Percentiles rank a stretch among this genome's conserved stretches.
phyloP scores from a whole-genome alignment of 2,113 vertebrate species.

The Siphamia tubifer region DNA sequence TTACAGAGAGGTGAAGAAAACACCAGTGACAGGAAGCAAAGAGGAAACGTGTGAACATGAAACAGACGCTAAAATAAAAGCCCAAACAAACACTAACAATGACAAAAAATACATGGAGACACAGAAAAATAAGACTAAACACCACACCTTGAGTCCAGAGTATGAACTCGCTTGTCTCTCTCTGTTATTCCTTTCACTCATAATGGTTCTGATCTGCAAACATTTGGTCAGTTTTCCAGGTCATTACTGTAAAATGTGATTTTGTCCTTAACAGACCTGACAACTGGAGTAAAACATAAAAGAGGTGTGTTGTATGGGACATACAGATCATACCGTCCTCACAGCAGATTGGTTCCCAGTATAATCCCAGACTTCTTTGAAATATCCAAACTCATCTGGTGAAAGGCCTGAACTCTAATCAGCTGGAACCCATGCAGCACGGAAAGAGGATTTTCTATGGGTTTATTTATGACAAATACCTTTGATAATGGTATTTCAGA shows the following conservation, averaged over 20 bases:
- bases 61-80: too few relatives aligned
- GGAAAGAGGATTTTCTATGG: conserved; percentile 27
- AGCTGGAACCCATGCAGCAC: not conserved
- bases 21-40: too few relatives aligned
- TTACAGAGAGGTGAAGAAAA: too few relatives aligned
- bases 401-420: conserved; percentile 10
- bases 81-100: too few relatives aligned
- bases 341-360: conserved; percentile 24
- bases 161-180: too few relatives aligned
- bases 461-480: conserved; percentile 19
- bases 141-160: too few relatives aligned
- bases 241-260: not conserved
- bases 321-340: conserved; percentile 35
- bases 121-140: too few relatives aligned
- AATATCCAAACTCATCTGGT: conserved; percentile 31
- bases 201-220: too few relatives aligned
- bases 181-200: too few relatives aligned
- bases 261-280: not conserved
- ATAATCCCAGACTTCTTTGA: conserved; percentile 47
- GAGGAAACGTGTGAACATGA: too few relatives aligned
- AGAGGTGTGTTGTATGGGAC: not conserved
- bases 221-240: not conserved
- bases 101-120: too few relatives aligned
- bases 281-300: not conserved
- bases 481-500: conserved; percentile 12